Conservation (phyloP, 2,888 invertebrate genomes). For the Pseudococcus jackbeardsleyi region DNA sequence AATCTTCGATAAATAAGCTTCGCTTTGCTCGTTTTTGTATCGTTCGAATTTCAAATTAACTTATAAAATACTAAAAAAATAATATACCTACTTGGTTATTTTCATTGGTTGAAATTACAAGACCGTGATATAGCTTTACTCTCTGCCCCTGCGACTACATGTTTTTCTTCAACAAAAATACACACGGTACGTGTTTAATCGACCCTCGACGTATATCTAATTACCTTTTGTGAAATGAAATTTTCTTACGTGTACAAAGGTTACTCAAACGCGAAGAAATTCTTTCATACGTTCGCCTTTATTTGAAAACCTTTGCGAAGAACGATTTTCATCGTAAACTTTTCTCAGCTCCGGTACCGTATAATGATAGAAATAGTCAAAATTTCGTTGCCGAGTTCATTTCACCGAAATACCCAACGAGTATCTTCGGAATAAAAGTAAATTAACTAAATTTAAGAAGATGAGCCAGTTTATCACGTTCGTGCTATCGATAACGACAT, state of each 20-base stretch:
- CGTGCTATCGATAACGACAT: slow-evolving; percentile 57
- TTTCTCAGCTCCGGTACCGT: background rate
- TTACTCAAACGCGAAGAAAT: background rate
- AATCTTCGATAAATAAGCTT: slow-evolving; percentile 2
- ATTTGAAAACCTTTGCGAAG: slow-evolving; percentile 11
- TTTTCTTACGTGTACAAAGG: background rate
- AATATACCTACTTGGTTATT: background rate
- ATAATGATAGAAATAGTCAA: slow-evolving; percentile 13
- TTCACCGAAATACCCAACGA: background rate
- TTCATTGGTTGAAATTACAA: background rate
- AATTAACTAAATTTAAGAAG: slow-evolving; percentile 63
- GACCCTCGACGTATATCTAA: no score
- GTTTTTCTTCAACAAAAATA: background rate
- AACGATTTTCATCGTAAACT: background rate
- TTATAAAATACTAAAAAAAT: background rate
- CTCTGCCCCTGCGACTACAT: background rate
- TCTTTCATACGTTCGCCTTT: background rate
- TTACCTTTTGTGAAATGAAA: background rate
- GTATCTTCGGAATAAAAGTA: slow-evolving; percentile 48
- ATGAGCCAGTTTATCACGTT: slow-evolving; percentile 62
- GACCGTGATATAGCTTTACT: background rate
- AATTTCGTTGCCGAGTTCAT: slow-evolving; percentile 16
- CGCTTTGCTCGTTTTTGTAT: background rate
- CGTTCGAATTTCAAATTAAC: slow-evolving; percentile 16
- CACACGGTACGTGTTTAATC: background rate